phyloP scores from a whole-genome alignment of 2,113 vertebrate genomes.

The Girardinichthys multiradiatus region DNA sequence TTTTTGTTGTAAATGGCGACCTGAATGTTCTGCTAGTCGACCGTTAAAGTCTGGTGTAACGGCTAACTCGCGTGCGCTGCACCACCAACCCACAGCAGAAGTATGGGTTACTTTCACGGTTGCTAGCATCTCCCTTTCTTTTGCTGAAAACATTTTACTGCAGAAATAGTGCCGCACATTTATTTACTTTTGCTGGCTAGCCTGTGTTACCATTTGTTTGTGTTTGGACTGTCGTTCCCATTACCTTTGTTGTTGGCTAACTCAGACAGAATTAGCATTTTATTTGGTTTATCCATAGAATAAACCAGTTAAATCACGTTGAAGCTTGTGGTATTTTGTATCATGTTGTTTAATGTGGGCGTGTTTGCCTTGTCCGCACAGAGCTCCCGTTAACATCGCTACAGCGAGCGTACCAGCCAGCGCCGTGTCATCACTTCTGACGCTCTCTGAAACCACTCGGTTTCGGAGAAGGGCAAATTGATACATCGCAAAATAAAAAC shows the following conservation, averaged over 20 bases:
- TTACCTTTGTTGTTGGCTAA: no score
- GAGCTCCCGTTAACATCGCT: conserved; percentile 79
- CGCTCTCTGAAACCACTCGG: conserved; percentile 62
- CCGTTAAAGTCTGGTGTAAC: neutral
- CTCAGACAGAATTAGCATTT: neutral
- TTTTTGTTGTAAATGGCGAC: neutral
- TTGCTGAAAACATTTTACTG: no score
- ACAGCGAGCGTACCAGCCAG: conserved; percentile 66
- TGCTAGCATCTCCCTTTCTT: neutral
- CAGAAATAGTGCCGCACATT: no score
- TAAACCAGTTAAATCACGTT: neutral
- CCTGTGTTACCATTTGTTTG: neutral
- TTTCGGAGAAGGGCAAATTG: conserved; percentile 74
- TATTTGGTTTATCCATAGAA: neutral
- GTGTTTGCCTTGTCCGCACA: conserved; percentile 41
- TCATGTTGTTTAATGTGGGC: neutral
- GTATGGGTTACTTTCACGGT: neutral
- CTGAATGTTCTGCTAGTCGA: neutral
- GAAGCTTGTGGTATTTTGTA: neutral
- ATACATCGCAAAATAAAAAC: conserved; percentile 43
- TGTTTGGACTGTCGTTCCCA: no score
- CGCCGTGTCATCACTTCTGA: conserved; percentile 70
- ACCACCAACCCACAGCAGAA: no score
- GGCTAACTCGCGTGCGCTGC: neutral
- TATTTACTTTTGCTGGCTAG: no score